A percentile compares a stretch with the other conserved stretches of the same genome.
Evolutionary conservation across 2,888 invertebrate species (phyloP).

Genomic region (Gortyna flavago): DNA sequence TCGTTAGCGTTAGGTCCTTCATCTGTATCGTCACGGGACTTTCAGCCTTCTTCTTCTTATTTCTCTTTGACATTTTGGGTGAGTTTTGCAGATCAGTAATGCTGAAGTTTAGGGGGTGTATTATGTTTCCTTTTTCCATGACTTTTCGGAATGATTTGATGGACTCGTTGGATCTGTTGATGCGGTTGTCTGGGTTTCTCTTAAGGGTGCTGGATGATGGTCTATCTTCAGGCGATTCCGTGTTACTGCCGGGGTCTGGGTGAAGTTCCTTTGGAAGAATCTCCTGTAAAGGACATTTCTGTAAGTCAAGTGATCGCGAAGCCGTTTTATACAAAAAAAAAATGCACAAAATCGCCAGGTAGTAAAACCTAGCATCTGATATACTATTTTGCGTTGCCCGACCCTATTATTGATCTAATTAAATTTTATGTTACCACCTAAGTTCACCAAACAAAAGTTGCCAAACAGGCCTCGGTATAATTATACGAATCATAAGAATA

Average conservation of each 20-base stretch:
- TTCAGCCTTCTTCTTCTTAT: constrained; percentile 80
- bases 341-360: neutral
- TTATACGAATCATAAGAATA: neutral
- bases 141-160: constrained; percentile 81
- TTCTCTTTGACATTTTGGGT: constrained; percentile 80
- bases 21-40: constrained; percentile 81
- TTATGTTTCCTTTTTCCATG: constrained; percentile 83
- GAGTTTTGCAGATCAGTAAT: constrained; percentile 86
- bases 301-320: neutral
- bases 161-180: constrained; percentile 82
- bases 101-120: constrained; percentile 88
- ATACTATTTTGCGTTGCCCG: neutral
- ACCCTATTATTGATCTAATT: neutral
- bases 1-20: constrained; percentile 83
- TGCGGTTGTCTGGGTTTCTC: constrained; percentile 77
- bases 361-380: neutral
- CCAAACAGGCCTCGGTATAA: too few species aligned
- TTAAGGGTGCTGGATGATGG: constrained; percentile 85
- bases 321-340: neutral
- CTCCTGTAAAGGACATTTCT: constrained; percentile 76
- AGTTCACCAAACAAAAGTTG: neutral
- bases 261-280: constrained; percentile 86
- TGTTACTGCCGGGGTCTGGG: constrained; percentile 92
- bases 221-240: constrained; percentile 91
- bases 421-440: neutral